Evolutionary conservation across 1,140 invertebrate species (phyloP), one percentile per base, ranked within the genome.

Genomic region (Cydia amplana): DNA sequence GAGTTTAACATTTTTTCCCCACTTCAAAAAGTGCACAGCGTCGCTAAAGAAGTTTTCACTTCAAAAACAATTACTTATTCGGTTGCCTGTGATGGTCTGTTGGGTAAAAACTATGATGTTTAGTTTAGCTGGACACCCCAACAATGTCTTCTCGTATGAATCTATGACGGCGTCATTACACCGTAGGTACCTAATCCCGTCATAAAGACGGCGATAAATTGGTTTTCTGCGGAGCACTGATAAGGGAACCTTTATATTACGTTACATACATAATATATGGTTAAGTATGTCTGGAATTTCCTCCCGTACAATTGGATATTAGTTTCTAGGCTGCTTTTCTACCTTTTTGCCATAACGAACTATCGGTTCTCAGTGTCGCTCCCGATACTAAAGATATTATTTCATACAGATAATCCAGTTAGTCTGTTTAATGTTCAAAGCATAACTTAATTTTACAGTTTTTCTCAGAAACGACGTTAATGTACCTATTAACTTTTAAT

Each of bases 191-290:
- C n/a, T n/a, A 70, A 70, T 70, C 36, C 65, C 9, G 32, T 43
- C 65, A 40, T 70, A 70, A 70, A 70, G 65, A 70, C 65, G 36
- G 16, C 32, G 65, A 28, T 70, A 70, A 70, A 70, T 43, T 70
- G 36, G 65, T 70, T 70, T 70, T 70, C 65, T 70, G 65, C 28
- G 36, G 65, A 16, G 65, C 65, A 70, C 65, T 70, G 65, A 70
- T 70, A 70, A 70, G 43, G 28, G 65, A 70, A 70, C 28, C 65
- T 70, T 36, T 70, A 36, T 36, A 20, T 32, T 67, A 67, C 32
- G 64, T 12, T 32, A 67, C 32, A 67, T 28, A 67, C 12, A 18
- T 70, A 70, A 70, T 40, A 70, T 40, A 70, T 36, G 36, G 65
- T 36, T 20, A n/a, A 70, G 5, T 70, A 43, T 18, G 16, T 67